Evolutionary conservation across 2,113 vertebrate genomes (phyloP).

Genomic region (Tetrax tetrax): DNA sequence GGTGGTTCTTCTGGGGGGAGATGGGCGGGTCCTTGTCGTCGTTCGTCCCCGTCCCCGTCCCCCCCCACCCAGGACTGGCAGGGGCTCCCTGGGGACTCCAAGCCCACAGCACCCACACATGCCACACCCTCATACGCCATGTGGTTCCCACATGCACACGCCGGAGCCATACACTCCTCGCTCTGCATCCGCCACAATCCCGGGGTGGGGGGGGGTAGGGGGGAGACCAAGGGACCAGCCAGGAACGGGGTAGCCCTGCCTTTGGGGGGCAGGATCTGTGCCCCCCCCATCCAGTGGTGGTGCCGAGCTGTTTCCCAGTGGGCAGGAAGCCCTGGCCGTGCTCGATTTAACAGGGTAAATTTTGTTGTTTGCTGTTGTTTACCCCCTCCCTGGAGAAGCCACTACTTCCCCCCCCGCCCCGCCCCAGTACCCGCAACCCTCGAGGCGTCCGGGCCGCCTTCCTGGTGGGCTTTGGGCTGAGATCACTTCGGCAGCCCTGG

Average conservation of each 20-base stretch:
- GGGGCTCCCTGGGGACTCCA: not conserved
- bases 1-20: too few species aligned
- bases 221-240: not conserved
- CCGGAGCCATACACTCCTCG: not conserved
- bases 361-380: not conserved
- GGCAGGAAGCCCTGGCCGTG: not conserved
- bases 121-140: not conserved
- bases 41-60: too few species aligned
- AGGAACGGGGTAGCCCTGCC: not conserved
- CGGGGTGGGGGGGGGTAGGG: not conserved
- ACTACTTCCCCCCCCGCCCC: not conserved
- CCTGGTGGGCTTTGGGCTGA: not conserved
- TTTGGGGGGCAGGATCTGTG: not conserved
- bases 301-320: not conserved
- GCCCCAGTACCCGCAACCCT: not conserved
- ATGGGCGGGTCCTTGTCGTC: not conserved
- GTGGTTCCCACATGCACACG: not conserved
- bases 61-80: too few species aligned
- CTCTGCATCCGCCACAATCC: not conserved
- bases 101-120: not conserved
- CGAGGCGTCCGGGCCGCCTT: not conserved
- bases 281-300: not conserved
- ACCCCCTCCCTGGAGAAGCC: not conserved
- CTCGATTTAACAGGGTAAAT: not conserved
- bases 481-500: not conserved